Base-by-base conservation (phyloP, 1,140 invertebrate genomes). In the Drosophila insularis region DNA sequence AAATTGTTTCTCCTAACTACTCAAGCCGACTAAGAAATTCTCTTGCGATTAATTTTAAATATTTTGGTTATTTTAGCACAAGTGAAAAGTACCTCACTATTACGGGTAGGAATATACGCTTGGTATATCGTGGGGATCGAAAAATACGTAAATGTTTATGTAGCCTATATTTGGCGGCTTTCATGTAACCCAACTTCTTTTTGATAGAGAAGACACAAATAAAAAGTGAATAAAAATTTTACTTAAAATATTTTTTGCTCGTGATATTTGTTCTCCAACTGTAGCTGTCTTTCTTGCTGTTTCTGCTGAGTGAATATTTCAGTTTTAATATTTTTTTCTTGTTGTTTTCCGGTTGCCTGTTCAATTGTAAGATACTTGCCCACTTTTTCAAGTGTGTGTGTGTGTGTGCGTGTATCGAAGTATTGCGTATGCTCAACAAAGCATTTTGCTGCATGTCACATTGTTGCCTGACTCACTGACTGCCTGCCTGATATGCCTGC, bases 391-490 rank as follows among this genome's bases (percentile, higher is more conserved):
- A 11, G 3, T 35, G 68, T 19, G 43, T 64, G 31, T 10, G 31
- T 62, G 66, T 50, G 50, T 67, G 62, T 50, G 50, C 64, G 62
- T 58, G 50, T n/a, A 37, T 55, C 54, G 23, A 11, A 11, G 63
- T 37, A 71, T 59, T 72, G 65, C 70, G 70, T 72, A 72, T 68
- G 74, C 53, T 74, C 56, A 66, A 63, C 59, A 58, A 50, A 21
- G 43, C 43, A 76, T 81, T 78, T 71, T 78, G 79, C 78, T 78
- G 80, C 78, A 78, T 81, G 80, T 75, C 79, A 82, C 79, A 81
- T 81, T 82, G 80, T 81, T 81, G 79, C 43, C 43, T 50, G 6
- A 21, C 43, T 50, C 17, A 50, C 43, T 50, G 17, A 50, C 43
- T 50, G 43, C 63, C 37, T 55, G 35, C 27, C 32, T 75, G 72